Evolutionary conservation across 2,113 vertebrate genomes (phyloP), one percentile per base, ranked within the genome.

Genomic region (Myotis davidii): DNA sequence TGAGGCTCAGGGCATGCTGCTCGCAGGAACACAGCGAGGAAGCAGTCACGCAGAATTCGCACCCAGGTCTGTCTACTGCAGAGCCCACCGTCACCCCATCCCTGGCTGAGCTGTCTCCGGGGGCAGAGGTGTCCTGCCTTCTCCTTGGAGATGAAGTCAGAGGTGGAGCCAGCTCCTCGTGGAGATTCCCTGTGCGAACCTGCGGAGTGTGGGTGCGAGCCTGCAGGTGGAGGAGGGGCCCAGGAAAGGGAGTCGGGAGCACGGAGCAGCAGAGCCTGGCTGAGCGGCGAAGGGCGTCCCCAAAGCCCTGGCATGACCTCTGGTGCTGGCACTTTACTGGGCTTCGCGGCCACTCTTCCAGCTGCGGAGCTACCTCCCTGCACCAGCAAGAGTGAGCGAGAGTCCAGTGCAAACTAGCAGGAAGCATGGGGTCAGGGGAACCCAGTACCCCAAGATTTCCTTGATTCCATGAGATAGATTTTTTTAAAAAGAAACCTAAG

Each of bases 391-490:
- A n/a, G 13, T 21, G 8, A 12, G 25, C 0, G 0, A 9, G 83
- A 0, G 32, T 65, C 61, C 73, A 34, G 25, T 2, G 14, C 27
- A 29, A 67, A 25, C 8, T 7, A n/a, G 39, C 45, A 12, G 48
- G 50, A 45, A 56, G 23, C 5, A 0, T 29, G 72, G 5, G 9
- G 67, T 89, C 97, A 93, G 97, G 0, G 98, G 92, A 96, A 96
- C n/a, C 89, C 12, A 37, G 87, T 95, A 95, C 88, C 97, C 88
- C 92, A 20, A 29, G 12, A 74, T 50, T 34, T 76, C 76, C 59
- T 78, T 77, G 88, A 84, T 67, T 61, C 45, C 34, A 12, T 23
- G 37, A 85, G 50, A 65, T n/a, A n/a, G 13, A 65, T 65, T 64
- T 11, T 65, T 64, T 11, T 23, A 27, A 54, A 73, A 90, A 9